Percentiles rank a stretch among this genome's conserved stretches.
Evolutionary conservation across 2,113 vertebrate genomes (phyloP).

Genomic region (Argyrosomus japonicus): DNA sequence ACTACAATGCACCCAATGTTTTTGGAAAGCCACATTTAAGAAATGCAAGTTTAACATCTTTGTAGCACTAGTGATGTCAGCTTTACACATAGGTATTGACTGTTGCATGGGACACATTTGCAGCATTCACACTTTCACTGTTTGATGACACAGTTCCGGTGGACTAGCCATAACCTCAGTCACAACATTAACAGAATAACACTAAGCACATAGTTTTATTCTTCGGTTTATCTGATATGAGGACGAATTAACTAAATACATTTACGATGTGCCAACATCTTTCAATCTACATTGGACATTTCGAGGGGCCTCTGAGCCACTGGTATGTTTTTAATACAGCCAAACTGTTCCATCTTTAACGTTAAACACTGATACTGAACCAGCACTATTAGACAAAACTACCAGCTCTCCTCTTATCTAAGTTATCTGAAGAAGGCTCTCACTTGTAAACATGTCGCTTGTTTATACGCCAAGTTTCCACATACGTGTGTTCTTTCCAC

Average conservation of each 20-base stretch:
- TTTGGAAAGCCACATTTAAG: background rate
- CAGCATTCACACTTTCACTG: background rate
- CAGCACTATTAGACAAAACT: background rate
- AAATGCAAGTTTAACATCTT: conserved; percentile 1
- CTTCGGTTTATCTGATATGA: background rate
- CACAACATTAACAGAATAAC: conserved; percentile 1
- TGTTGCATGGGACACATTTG: background rate
- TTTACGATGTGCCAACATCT: background rate
- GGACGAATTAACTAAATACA: background rate
- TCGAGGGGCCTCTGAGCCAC: no score
- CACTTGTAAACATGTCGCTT: background rate
- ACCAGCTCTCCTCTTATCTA: background rate
- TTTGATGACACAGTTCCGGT: background rate
- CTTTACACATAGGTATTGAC: background rate
- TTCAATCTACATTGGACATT: background rate
- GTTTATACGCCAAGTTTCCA: background rate
- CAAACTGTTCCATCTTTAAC: background rate
- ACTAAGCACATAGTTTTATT: background rate
- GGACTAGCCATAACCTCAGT: background rate
- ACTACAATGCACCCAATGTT: conserved; percentile 1
- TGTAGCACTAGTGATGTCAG: background rate
- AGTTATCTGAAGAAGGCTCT: background rate
- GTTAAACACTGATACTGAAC: background rate
- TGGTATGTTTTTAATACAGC: background rate
- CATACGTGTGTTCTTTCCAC: background rate